These are phyloP conservation scores for Odocoileus hemionus DNA, from an alignment of 2,113 vertebrate species.

Conservation along the genomic window DNA sequence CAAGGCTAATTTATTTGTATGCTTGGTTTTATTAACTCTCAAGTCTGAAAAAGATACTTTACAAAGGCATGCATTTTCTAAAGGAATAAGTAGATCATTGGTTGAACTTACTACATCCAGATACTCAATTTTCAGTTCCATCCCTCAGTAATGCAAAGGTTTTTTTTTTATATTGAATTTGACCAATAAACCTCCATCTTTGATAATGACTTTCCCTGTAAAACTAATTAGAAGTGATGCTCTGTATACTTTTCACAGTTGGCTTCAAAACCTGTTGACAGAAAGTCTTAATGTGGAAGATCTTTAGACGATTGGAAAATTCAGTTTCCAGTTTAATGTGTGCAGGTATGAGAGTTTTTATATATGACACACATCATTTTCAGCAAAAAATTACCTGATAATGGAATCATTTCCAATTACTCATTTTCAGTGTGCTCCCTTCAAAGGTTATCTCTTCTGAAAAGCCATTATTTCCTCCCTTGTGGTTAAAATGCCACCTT, in stretches of 20 bases:
- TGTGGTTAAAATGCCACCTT: neutral
- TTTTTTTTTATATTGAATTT: neutral
- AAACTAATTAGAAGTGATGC: neutral
- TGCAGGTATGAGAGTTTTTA: neutral
- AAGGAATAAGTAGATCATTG: neutral
- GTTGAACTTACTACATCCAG: neutral
- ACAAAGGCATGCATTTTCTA: neutral
- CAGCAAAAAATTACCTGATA: neutral
- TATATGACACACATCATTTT: neutral
- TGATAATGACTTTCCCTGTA: neutral
- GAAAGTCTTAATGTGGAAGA: neutral
- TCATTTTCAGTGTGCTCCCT: conserved; percentile 6
- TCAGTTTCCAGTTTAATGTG: conserved; percentile 9
- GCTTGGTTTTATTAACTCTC: conserved; percentile 14
- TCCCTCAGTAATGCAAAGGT: neutral
- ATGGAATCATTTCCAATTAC: neutral
- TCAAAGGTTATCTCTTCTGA: neutral
- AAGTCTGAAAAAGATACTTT: neutral
- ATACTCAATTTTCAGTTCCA: neutral
- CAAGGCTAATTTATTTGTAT: neutral
- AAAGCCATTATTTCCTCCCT: neutral
- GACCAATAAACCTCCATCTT: neutral
- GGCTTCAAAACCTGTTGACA: conserved; percentile 10
- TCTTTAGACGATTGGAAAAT: conserved; percentile 11
- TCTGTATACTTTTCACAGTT: neutral